Evolutionary conservation across 2,797 vertebrate species (phyloP).

Genomic region (Argentina silus): DNA sequence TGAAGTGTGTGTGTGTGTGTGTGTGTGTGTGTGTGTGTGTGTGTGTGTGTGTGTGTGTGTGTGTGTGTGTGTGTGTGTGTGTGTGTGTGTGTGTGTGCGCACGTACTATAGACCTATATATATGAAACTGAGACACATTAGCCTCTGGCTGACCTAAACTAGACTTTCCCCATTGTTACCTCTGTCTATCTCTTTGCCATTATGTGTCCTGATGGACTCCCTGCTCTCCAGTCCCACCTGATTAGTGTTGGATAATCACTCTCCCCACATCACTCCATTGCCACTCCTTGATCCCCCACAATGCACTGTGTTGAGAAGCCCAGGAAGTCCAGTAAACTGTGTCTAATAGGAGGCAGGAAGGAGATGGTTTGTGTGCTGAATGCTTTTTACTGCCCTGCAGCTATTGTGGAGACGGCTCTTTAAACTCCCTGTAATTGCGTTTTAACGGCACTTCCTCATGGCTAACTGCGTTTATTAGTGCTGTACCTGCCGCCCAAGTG

Average conservation of each 20-base stretch:
- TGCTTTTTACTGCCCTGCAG: constrained; percentile 53
- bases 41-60: neutral
- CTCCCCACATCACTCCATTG: constrained; percentile 30
- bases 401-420: constrained; percentile 48
- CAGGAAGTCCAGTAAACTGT: constrained; percentile 48
- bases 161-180: constrained; percentile 40
- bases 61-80: neutral
- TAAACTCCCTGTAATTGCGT: constrained; percentile 50
- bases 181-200: constrained; percentile 44
- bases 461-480: constrained; percentile 37
- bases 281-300: constrained; percentile 19
- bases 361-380: constrained; percentile 33
- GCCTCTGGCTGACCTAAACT: constrained; percentile 28
- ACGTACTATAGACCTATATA: neutral
- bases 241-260: constrained; percentile 35
- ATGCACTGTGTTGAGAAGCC: constrained; percentile 34
- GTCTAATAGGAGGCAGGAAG: constrained; percentile 31
- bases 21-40: neutral
- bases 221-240: constrained; percentile 33
- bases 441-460: constrained; percentile 52
- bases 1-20: neutral
- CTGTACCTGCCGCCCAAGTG: constrained; percentile 27
- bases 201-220: constrained; percentile 31
- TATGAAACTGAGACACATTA: constrained; percentile 42
- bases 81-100: constrained; percentile 11